phyloP scores from a whole-genome alignment of 2,113 vertebrate genomes.

The pig (Sus scrofa) region T2T-Sscrofa CM000812.6:246325501-246326000 shows the following conservation, averaged over 20 bases:
- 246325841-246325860: not conserved
- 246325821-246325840: not conserved
- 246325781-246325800: slow-evolving; percentile 73
- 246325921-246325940: not conserved
- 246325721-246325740: not conserved
- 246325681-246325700: not conserved
- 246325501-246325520: not conserved
- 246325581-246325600: not conserved
- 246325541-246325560: not conserved
- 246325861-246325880: not conserved
- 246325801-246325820: not conserved
- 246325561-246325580: not conserved
- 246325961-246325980: not conserved
- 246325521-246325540: not conserved
- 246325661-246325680: not conserved
- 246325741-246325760: not conserved
- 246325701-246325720: not conserved
- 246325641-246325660: slow-evolving; percentile 3
- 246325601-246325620: not conserved
- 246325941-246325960: not conserved
- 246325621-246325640: not conserved
- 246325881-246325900: not conserved
- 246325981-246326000: not conserved
- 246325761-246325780: not conserved
- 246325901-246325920: not conserved